Base-by-base conservation (phyloP, 2,113 vertebrate species). In the Sialia sialis region DNA sequence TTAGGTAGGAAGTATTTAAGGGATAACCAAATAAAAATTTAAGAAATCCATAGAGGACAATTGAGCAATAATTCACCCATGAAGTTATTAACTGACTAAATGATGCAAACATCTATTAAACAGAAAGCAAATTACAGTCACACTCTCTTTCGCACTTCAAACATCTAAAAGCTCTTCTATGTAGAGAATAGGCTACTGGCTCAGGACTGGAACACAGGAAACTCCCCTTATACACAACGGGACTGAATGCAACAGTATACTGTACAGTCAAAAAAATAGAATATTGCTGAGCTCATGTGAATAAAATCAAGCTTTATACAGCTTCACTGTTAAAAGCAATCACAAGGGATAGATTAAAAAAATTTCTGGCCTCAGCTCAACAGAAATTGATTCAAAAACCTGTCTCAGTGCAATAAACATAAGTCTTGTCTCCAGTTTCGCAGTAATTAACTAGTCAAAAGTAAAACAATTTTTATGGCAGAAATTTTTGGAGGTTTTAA, bases 301-400 rank as follows among this genome's bases (percentile, higher is more conserved):
- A 63, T 72, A 74, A 43, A 43, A 90, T 43, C n/a, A 89, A 81
- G 36, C n/a, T 93, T 21, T 19, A 67, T 16, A 59, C 22, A 70
- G 39, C 27, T 89, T 94, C 27, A 36, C n/a, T 81, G 76, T 93
- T 38, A 64, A 72, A 90, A 93, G 60, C 29, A 67, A 68, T 63
- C 64, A 81, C 68, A 90, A 55, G 43, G 13, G 43, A 92, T 72
- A 38, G 46, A 68, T 67, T 8, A 67, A 84, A 77, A 51, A 41
- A 43, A 62, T 30, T n/a, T 79, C 64, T 95, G 84, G 48, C 36
- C 7, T 67, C 68, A 52, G 16, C n/a, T 84, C 72, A 77, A 81
- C 19, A 70, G 52, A 89, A 92, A 89, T 92, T 81, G 19, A 66
- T 86, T 88, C 8, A 88, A 93, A 95, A 94, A 90, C 38, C 85